Percentiles rank a stretch among this genome's conserved stretches.
These are phyloP conservation scores for Calonectris borealis DNA, from an alignment of 2,113 vertebrate species.

Conservation along the genomic window DNA sequence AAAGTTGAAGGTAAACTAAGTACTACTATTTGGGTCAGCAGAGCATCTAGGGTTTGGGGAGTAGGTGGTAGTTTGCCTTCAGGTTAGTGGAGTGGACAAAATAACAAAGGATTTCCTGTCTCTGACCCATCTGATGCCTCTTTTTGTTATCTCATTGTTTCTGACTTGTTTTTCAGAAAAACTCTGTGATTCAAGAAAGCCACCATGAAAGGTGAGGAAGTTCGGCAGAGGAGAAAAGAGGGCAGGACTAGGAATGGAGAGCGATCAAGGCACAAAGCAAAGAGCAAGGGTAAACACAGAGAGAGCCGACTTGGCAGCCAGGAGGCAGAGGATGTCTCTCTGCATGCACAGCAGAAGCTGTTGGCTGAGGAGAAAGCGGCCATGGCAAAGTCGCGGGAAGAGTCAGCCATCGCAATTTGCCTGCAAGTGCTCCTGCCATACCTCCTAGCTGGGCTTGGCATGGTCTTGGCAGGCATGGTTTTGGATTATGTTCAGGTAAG, in stretches of 20 bases:
- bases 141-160: neutral
- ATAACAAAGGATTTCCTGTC: neutral
- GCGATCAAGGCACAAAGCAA: slow-evolving; percentile 66
- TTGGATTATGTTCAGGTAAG: slow-evolving; percentile 89
- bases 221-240: slow-evolving; percentile 82
- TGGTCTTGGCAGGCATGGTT: slow-evolving; percentile 86
- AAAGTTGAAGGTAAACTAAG: neutral
- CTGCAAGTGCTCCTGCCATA: slow-evolving; percentile 84
- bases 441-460: slow-evolving; percentile 85
- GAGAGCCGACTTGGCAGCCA: slow-evolving; percentile 44
- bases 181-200: neutral
- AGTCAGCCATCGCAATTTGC: slow-evolving; percentile 74
- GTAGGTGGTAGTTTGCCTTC: neutral
- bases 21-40: neutral
- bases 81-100: neutral
- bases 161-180: slow-evolving; percentile 29
- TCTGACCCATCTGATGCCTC: neutral
- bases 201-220: slow-evolving; percentile 84
- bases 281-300: slow-evolving; percentile 68
- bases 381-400: slow-evolving; percentile 74
- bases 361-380: slow-evolving; percentile 69
- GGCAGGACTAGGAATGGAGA: slow-evolving; percentile 75
- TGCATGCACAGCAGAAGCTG: slow-evolving; percentile 43
- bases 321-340: slow-evolving; percentile 67
- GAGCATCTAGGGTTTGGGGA: neutral